A percentile compares a stretch with the other conserved stretches of the same genome.
These are phyloP conservation scores for Diloba caeruleocephala DNA, from an alignment of 2,888 invertebrate species.

Conservation along the genomic window DNA sequence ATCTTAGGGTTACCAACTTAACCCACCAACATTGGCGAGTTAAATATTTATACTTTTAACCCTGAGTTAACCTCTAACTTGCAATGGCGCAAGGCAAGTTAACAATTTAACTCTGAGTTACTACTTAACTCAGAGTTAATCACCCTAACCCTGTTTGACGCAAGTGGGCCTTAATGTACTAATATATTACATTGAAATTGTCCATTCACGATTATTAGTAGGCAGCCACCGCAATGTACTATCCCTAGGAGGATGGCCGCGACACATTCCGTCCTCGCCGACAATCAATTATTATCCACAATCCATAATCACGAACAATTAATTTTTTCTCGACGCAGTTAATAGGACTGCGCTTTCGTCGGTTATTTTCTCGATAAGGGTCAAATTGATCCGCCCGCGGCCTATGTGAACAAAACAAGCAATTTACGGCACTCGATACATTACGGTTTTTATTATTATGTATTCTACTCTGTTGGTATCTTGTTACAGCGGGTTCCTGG, in stretches of 20 bases:
- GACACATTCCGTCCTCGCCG: constrained; percentile 70
- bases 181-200: constrained; percentile 60
- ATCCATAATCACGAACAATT: constrained; percentile 85
- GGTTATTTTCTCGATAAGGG: constrained; percentile 86
- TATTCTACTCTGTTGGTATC: constrained; percentile 72
- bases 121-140: too few species aligned
- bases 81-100: too few species aligned
- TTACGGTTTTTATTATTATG: constrained; percentile 79
- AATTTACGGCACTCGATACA: constrained; percentile 79
- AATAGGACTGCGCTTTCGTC: constrained; percentile 81
- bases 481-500: constrained; percentile 67
- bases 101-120: too few species aligned
- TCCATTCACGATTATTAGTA: constrained; percentile 48
- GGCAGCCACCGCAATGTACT: constrained; percentile 61
- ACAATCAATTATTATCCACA: constrained; percentile 84
- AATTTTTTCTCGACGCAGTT: constrained; percentile 79
- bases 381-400: constrained; percentile 83
- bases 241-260: constrained; percentile 61
- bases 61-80: too few species aligned
- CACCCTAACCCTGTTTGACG: too few species aligned
- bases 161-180: constrained; percentile 58
- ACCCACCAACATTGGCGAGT: too few species aligned
- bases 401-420: constrained; percentile 81
- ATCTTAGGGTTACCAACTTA: too few species aligned
- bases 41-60: too few species aligned